Evolutionary conservation across 2,797 vertebrate species (phyloP).

Genomic region (Enteromius fasciolatus): DNA sequence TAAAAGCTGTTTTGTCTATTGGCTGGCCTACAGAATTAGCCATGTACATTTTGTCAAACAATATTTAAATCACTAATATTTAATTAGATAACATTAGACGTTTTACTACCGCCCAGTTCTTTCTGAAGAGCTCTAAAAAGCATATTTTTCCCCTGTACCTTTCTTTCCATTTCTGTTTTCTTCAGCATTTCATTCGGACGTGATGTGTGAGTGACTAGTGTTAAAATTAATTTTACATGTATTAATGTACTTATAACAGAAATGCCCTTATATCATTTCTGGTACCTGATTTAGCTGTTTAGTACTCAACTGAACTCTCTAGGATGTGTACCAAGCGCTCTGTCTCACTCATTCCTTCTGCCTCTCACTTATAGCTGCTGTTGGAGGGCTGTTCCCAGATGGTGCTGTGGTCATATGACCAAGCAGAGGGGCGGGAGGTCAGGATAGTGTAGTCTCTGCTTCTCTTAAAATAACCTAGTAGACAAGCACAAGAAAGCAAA

Average conservation of each 20-base stretch:
- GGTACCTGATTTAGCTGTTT: background rate
- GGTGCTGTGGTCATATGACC: conserved; percentile 78
- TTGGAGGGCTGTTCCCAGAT: conserved; percentile 74
- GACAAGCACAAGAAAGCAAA: conserved; percentile 43
- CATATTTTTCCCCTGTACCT: background rate
- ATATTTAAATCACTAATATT: background rate
- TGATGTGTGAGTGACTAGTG: background rate
- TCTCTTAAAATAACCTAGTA: conserved; percentile 77
- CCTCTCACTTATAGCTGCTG: conserved; percentile 54
- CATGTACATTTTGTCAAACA: conserved; percentile 1
- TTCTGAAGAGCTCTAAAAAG: background rate
- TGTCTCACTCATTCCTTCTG: conserved; percentile 28
- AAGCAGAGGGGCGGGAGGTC: conserved; percentile 60
- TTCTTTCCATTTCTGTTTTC: background rate
- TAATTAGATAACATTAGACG: background rate
- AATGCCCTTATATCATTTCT: background rate
- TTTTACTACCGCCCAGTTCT: background rate
- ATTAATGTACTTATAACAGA: no score
- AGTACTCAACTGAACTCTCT: background rate
- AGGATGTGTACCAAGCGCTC: background rate
- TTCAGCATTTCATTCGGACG: background rate
- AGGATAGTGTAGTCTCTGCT: conserved; percentile 71
- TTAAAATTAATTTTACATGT: no score
- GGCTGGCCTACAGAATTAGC: background rate
- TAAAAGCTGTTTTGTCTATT: background rate